Percentiles rank a stretch among this genome's conserved stretches.
Conservation (phyloP, 2,113 vertebrate species). For the Gila orcuttii region DNA sequence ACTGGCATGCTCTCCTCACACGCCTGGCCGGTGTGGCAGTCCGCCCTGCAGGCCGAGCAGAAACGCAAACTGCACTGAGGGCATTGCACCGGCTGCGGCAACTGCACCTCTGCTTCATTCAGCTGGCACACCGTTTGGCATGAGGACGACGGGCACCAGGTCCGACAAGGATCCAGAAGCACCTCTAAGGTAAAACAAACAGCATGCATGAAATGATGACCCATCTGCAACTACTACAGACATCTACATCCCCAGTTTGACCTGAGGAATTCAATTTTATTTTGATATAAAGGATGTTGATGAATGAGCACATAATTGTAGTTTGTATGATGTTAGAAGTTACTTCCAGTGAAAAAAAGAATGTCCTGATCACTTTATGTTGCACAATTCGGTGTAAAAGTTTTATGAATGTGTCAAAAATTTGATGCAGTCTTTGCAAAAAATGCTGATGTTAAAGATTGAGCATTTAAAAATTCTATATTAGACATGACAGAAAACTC, state of each 20-base stretch:
- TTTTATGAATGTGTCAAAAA: neutral
- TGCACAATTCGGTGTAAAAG: neutral
- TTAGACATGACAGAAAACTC: neutral
- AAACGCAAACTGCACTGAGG: slow-evolving; percentile 81
- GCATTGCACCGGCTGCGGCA: slow-evolving; percentile 81
- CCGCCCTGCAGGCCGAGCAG: slow-evolving; percentile 83
- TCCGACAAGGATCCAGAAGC: slow-evolving; percentile 85
- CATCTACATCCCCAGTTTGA: neutral
- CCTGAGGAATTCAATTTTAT: too few relatives aligned
- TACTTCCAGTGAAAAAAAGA: too few relatives aligned
- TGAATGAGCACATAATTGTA: too few relatives aligned
- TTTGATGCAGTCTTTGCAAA: neutral
- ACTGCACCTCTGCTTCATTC: slow-evolving; percentile 76
- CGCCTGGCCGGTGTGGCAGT: slow-evolving; percentile 83
- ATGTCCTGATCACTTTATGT: too few relatives aligned
- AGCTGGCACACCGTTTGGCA: slow-evolving; percentile 88
- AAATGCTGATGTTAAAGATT: neutral
- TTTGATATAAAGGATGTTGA: too few relatives aligned
- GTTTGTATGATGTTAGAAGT: too few relatives aligned
- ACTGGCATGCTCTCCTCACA: slow-evolving; percentile 80
- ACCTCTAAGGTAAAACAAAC: slow-evolving; percentile 73
- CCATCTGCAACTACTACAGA: neutral
- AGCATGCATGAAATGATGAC: neutral
- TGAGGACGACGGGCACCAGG: slow-evolving; percentile 85
- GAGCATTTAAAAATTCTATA: neutral